Evolutionary conservation across 2,888 invertebrate species (phyloP), one percentile per base, ranked within the genome.

Genomic region (Laspeyria flexula): DNA sequence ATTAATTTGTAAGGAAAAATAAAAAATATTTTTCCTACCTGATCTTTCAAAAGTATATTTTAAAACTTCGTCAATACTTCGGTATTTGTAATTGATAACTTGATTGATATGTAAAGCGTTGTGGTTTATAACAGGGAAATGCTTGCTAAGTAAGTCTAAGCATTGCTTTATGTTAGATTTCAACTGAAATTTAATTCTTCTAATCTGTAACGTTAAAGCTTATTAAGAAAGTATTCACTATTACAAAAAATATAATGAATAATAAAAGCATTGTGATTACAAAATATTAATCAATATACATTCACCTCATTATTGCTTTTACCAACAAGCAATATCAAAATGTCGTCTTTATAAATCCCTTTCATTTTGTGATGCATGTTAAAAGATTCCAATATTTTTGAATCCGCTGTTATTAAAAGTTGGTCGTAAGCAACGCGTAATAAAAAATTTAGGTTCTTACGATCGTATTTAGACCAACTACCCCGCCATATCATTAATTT

Each of bases 101-200:
- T 50, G 59, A 37, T 58, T 71, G 9, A 63, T 39, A 10, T 62
- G 51, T 6, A 35, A 53, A 18, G 48, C 47, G 34, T 68, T 76
- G 42, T 85, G 79, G 18, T 67, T 71, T 10, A 79, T 30, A 0
- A 91, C 66, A 5, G 88, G 83, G 53, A 90, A 84, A 61, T 81
- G 73, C 50, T 74, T 56, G 5, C 75, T 68, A 9, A 91, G 70
- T 38, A 59, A 69, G 43, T 77, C 46, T 12, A 87, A 59, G 46
- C 78, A 81, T 27, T 74, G 55, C 0, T 30, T 21, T 15, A 73
- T 49, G 49, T 86, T 72, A 0, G 45, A 41, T 62, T 76, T 80
- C 35, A 91, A 69, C 80, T 80, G 81, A 69, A 90, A 89, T 54
- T 85, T 90, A 27, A 91, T 72, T 79, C 89, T 91, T 25, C 86